phyloP scores from a whole-genome alignment of 2,888 invertebrate genomes.

The Gnatocerus cornutus region DNA sequence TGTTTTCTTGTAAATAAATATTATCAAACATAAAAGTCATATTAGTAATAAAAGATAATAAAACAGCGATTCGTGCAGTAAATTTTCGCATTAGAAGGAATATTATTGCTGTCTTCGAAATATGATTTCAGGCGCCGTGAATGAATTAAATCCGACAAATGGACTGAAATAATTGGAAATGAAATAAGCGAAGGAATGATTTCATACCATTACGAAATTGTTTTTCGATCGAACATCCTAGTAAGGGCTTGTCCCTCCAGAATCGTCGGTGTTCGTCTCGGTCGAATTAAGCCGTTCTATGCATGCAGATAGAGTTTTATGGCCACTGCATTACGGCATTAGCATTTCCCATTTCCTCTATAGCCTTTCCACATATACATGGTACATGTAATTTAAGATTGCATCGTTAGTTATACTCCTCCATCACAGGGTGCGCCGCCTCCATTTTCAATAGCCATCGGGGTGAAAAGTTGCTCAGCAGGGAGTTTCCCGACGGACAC shows the following conservation, averaged over 20 bases:
- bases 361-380: constrained; percentile 57
- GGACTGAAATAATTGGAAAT: constrained; percentile 5
- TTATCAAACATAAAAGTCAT: too few species aligned
- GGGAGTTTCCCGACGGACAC: constrained; percentile 56
- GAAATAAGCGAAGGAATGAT: constrained; percentile 1
- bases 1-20: too few species aligned
- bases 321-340: constrained; percentile 60
- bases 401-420: constrained; percentile 58
- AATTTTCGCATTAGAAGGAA: background rate
- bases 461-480: constrained; percentile 58
- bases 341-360: constrained; percentile 63
- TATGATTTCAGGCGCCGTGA: background rate
- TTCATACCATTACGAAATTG: constrained; percentile 27
- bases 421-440: constrained; percentile 50
- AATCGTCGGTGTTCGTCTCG: constrained; percentile 40
- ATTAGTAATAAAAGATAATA: too few species aligned
- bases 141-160: constrained; percentile 6
- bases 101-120: background rate
- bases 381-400: constrained; percentile 60
- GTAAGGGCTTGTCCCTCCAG: constrained; percentile 28
- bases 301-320: constrained; percentile 61
- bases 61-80: background rate
- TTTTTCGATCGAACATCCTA: constrained; percentile 31
- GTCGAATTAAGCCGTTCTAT: constrained; percentile 59
- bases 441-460: constrained; percentile 55